Evolutionary conservation across 2,888 invertebrate species (phyloP), one percentile per base, ranked within the genome.

Genomic region (Lithophane semibrunnea): DNA sequence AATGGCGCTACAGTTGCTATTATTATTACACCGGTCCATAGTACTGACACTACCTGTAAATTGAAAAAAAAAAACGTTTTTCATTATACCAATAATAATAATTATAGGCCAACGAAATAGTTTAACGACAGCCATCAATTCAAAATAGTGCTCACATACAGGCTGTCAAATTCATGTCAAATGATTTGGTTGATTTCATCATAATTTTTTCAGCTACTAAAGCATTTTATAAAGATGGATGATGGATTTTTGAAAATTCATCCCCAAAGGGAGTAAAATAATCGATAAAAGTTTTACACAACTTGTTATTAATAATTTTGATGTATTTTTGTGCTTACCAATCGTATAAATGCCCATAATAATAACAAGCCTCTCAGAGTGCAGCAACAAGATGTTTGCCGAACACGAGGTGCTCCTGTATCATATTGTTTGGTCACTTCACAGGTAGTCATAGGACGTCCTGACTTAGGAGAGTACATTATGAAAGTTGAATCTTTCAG

Each of bases 401-500:
- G 68, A 42, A 2, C 68, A 42, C 0, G 3, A 68, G 68, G 68
- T 18, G 37, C 37, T 42, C 12, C 0, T 12, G 12, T 68, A 12
- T 42, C n/a, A n/a, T 42, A 3, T 13, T 29, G 5, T 49, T 72
- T 42, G 13, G 3, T 18, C 5, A 29, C 5, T 74, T 52, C 29
- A 61, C 9, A 0, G 3, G 1, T 8, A 42, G 16, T 10, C 24
- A 60, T 24, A 47, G 44, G 61, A 37, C 42, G 78, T 13, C 24
- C 71, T 44, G 61, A 71, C 16, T 24, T 79, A 8, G 79, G 16
- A 13, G 71, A 61, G 47, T 47, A 42, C 77, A 77, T 77, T 47
- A 21, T n/a, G 2, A 42, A 42, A 75, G 18, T 52, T 52, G 0
- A 42, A 52, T 68, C 3, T 42, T 24, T 21, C 13, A 21, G 24